Evolutionary conservation across 2,888 invertebrate species (phyloP), one percentile per base, ranked within the genome.

Genomic region (Polyommatus iphigenia): DNA sequence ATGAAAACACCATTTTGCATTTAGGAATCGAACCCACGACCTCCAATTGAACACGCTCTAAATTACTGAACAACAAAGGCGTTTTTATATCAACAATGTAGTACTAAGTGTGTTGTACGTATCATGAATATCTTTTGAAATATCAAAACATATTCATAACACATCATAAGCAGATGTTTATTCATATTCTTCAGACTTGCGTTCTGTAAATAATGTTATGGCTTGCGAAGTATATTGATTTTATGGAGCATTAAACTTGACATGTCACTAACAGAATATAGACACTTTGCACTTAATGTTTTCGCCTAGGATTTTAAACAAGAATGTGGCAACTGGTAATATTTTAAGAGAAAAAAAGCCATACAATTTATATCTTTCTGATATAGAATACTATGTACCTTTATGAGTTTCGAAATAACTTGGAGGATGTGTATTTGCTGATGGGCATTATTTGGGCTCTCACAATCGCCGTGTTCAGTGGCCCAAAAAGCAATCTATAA

Each of bases 401-500:
- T 46, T 13, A 46, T 46, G 46, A 46, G 46, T 46, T 50, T 50
- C 50, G 3, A 13, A 46, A 46, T 46, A 46, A 46, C 3, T 46
- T 46, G 46, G 46, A 46, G 10, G 46, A 54, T 54, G 18, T 24
- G 24, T 62, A 13, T 62, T 62, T 62, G 15, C 6, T 20, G 24
- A 24, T 13, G 24, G 62, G 62, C 62, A 62, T 24, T 62, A 62
- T 62, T 62, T 62, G 59, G 7, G n/a, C 20, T 59, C 59, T 59
- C 59, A 59, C 59, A 59, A 62, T 62, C 1, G 10, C 20, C 20
- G 24, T 62, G 13, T 62, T 62, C 24, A 24, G 20, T 24, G 32
- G 29, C 24, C 67, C 67, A 67, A 67, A 32, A 67, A 67, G 29
- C 67, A 67, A 67, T 67, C 67, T 67, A 15, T 32, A 67, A 32